phyloP scores from a whole-genome alignment of 2,797 vertebrate species.

The Crenichthys baileyi region DNA sequence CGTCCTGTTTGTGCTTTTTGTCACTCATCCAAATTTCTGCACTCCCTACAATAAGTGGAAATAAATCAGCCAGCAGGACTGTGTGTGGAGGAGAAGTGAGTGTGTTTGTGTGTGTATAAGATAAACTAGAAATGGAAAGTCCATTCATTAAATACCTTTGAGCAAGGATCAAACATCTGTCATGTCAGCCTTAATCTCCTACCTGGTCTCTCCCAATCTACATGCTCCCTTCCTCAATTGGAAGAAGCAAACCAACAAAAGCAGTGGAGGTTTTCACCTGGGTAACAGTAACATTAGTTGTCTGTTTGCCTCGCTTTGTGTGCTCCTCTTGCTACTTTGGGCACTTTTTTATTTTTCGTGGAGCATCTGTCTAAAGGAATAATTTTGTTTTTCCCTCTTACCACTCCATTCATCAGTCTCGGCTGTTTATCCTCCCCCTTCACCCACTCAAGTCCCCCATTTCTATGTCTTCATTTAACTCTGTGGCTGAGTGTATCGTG shows the following conservation, averaged over 20 bases:
- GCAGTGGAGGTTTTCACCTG: conserved; percentile 38
- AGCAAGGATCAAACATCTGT: conserved; percentile 55
- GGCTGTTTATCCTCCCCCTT: conserved; percentile 46
- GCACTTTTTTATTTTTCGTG: conserved; percentile 31
- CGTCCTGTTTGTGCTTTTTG: conserved; percentile 64
- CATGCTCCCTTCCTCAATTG: conserved; percentile 8
- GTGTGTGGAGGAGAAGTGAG: conserved; percentile 39
- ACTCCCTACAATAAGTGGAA: conserved; percentile 61
- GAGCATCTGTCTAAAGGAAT: conserved; percentile 30
- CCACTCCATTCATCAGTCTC: conserved; percentile 47
- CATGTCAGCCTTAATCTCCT: conserved; percentile 9
- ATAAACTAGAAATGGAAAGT: conserved; percentile 25
- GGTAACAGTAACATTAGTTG: conserved; percentile 17
- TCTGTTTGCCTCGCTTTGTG: conserved; percentile 5
- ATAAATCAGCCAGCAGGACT: conserved; percentile 65
- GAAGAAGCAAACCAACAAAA: conserved; percentile 16
- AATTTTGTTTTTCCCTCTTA: conserved; percentile 22
- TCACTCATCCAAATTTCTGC: conserved; percentile 66
- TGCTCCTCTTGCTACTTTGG: conserved; percentile 24
- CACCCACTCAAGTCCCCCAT: conserved; percentile 40
- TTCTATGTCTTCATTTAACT: conserved; percentile 60
- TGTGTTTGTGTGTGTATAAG: conserved; percentile 48
- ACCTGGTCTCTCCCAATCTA: background rate
- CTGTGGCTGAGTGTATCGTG: conserved; percentile 41
- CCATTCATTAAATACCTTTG: conserved; percentile 42